Percentiles rank a stretch among this genome's conserved stretches.
phyloP scores from a whole-genome alignment of 35 echinoderm and acorn worm genomes.

The Eucidaris tribuloides region DNA sequence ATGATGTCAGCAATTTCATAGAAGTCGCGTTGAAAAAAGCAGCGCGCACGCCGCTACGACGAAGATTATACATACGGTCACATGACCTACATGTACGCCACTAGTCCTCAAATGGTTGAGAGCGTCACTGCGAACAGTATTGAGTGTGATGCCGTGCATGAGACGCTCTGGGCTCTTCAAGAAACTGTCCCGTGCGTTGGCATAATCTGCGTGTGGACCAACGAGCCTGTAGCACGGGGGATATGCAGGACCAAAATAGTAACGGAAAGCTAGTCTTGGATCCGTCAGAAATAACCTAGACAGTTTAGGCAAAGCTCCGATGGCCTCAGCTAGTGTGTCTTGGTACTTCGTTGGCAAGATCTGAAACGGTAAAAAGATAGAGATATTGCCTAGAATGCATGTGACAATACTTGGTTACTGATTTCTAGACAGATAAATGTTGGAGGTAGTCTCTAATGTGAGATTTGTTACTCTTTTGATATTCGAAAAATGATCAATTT shows the following conservation, averaged over 20 bases:
- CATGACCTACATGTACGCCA: no score
- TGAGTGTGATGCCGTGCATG: conserved; percentile 7
- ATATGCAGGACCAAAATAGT: not conserved
- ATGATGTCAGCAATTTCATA: no score
- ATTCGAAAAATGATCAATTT: no score
- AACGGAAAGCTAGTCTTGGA: conserved; percentile 14
- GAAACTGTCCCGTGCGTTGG: conserved; percentile 15
- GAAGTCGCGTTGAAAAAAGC: no score
- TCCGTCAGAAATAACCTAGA: conserved; percentile 10
- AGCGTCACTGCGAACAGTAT: not conserved
- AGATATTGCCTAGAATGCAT: no score
- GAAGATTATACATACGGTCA: no score
- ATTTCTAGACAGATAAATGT: not conserved
- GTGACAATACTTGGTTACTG: no score
- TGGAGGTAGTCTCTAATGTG: no score
- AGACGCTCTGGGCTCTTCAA: conserved; percentile 4
- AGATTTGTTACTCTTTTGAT: not conserved
- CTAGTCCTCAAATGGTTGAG: not conserved
- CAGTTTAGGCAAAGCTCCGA: conserved; percentile 28
- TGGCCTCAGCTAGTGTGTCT: conserved; percentile 14
- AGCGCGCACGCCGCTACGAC: no score
- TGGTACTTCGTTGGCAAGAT: not conserved
- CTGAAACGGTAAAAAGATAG: not conserved
- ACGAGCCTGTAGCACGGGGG: conserved; percentile 14
- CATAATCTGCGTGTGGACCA: conserved; percentile 15